Evolutionary conservation across 2,888 invertebrate genomes (phyloP), one percentile per base, ranked within the genome.

Genomic region (Lissonota sp.): DNA sequence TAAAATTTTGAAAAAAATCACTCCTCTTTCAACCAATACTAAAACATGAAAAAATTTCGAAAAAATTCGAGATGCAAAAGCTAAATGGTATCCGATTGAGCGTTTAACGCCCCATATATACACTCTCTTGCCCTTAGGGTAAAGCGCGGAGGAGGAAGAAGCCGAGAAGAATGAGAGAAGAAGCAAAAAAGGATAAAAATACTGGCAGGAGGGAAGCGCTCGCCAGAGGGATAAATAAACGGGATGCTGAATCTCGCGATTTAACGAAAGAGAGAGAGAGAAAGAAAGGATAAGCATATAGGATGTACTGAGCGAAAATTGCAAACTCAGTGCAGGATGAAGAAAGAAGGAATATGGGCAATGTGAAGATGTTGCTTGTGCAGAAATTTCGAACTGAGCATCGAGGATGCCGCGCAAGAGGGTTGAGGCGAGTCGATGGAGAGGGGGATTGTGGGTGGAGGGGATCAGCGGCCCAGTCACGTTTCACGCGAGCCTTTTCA

Each of bases 61-160:
- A n/a, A n/a, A n/a, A n/a, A n/a, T n/a, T n/a, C n/a, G n/a, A n/a
- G n/a, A n/a, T n/a, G n/a, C n/a, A n/a, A n/a, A n/a, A n/a, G n/a
- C n/a, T n/a, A n/a, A n/a, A n/a, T n/a, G n/a, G n/a, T n/a, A n/a
- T n/a, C n/a, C n/a, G n/a, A n/a, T n/a, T n/a, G n/a, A n/a, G n/a
- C n/a, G n/a, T n/a, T n/a, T n/a, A n/a, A n/a, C n/a, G n/a, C n/a
- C n/a, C n/a, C n/a, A 53, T 12, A 12, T 37, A 10, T 37, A 16
- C 40, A 57, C 49, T 70, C 57, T 57, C 26, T 26, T 26, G 74
- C 81, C 81, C 26, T 44, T 66, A 75, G 81, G 81, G 60, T 76
- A 74, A 79, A 58, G 63, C 70, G 71, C 57, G 69, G 75, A 72
- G 74, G 79, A 77, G 73, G 74, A 79, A 77, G 79, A 79, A 58